Evolutionary conservation across 2,888 invertebrate species (phyloP), one percentile per base, ranked within the genome.

Genomic region (Harpalus rubripes): DNA sequence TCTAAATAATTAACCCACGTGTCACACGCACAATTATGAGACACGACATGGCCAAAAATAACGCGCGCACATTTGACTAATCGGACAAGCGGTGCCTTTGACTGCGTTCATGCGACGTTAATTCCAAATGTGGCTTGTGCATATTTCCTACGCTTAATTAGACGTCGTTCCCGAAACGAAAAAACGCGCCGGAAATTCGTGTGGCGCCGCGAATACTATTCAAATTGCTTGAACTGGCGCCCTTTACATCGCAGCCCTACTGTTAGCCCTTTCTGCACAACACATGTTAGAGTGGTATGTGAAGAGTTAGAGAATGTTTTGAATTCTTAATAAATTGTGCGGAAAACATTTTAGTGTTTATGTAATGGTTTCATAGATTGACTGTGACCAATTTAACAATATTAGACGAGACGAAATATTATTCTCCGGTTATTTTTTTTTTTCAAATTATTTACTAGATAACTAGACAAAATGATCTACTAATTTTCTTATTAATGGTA

Each of bases 121-220:
- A 85, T 80, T 68, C 68, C 85, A 85, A 85, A 85, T 85, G 85
- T 85, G 72, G 79, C 85, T 56, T 85, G 61, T 59, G 85, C 80
- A 85, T 85, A 85, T 85, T 85, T 85, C 80, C 59, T 80, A 80
- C 80, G 85, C 41, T 85, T 85, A 85, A 85, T 85, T 85, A 85
- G 85, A 65, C 78, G 85, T 58, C 85, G 85, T 32, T 85, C 63
- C 12, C 56, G 56, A 41, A 72, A 68, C 63, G 68, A 85, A 84
- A 76, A 76, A 84, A 63, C 65, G 44, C 84, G 79, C 84, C 79
- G 80, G 85, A 85, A 68, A 85, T 59, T 80, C 79, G 72, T 68
- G 80, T 85, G 85, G 85, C 85, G 85, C 85, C 85, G 59, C 39
- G 41, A 85, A 65, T 76, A 18, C 76, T 76, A 41, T 76, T 58